A percentile compares a stretch with the other conserved stretches of the same genome.
Evolutionary conservation across 2,797 vertebrate species (phyloP).

Genomic region (Tympanoctomys barrerae): DNA sequence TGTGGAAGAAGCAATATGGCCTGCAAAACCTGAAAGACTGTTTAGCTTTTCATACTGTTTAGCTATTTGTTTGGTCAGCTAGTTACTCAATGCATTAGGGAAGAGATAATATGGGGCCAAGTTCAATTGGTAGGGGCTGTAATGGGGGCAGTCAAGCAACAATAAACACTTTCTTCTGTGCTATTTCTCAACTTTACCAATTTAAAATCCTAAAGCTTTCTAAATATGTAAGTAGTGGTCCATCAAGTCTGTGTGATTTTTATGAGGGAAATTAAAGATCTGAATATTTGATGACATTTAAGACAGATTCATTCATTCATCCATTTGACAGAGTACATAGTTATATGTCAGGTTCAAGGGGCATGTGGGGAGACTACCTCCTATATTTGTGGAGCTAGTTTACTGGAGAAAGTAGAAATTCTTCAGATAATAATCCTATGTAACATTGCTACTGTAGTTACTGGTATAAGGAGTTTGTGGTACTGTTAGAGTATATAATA

Average conservation of each 20-base stretch:
- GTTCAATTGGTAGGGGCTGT: neutral
- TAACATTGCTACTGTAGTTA: neutral
- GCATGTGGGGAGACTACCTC: neutral
- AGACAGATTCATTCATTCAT: neutral
- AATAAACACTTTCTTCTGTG: neutral
- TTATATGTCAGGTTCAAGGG: neutral
- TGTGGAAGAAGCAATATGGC: neutral
- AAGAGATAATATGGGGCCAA: neutral
- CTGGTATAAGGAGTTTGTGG: neutral
- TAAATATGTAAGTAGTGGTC: slow-evolving; percentile 7
- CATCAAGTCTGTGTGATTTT: neutral
- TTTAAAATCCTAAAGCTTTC: slow-evolving; percentile 2
- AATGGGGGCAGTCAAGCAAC: neutral
- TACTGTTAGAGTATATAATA: neutral
- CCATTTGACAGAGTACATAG: neutral
- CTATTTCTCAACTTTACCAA: neutral
- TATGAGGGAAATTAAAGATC: slow-evolving; percentile 2
- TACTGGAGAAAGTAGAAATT: slow-evolving; percentile 5
- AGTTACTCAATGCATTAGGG: neutral
- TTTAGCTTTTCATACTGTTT: neutral
- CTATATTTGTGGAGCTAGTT: neutral
- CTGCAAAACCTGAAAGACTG: slow-evolving; percentile 12
- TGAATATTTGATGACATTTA: slow-evolving; percentile 28
- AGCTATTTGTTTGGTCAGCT: neutral
- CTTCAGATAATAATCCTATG: slow-evolving; percentile 5